A percentile compares a stretch with the other conserved stretches of the same genome.
Evolutionary conservation across 2,113 vertebrate species (phyloP).

Genomic region (Macquaria australasica): DNA sequence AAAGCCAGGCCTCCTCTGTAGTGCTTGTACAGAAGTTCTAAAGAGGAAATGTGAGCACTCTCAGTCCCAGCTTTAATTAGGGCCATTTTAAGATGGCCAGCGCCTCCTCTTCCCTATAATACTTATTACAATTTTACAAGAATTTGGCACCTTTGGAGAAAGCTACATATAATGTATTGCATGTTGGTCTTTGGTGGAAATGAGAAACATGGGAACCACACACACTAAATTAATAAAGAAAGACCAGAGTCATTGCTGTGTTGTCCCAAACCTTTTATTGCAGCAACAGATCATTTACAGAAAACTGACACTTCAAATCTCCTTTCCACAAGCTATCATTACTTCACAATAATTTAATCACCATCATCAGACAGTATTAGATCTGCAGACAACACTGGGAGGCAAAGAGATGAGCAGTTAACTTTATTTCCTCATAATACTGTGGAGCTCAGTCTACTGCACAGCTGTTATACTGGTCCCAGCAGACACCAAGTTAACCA

Average conservation of each 20-base stretch:
- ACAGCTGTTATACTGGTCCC: neutral
- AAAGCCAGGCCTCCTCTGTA: no score
- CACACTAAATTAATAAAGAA: neutral
- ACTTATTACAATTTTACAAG: neutral
- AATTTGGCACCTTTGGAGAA: no score
- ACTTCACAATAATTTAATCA: conserved; percentile 79
- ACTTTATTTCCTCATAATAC: neutral
- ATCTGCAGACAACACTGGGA: conserved; percentile 51
- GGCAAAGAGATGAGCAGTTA: conserved; percentile 15
- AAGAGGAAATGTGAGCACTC: no score
- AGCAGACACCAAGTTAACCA: neutral
- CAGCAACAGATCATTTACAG: conserved; percentile 78
- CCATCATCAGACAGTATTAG: conserved; percentile 31
- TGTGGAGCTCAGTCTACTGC: neutral
- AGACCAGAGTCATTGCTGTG: neutral
- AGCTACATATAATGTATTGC: neutral
- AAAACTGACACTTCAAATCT: conserved; percentile 64
- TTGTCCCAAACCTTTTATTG: conserved; percentile 85
- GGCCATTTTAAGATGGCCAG: no score
- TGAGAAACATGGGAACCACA: neutral
- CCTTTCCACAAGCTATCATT: conserved; percentile 46
- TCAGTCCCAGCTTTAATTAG: no score
- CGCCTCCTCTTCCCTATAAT: no score
- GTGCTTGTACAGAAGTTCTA: no score
- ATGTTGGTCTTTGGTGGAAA: neutral